phyloP scores from a whole-genome alignment of 2,888 invertebrate species.

The Syrista parreyssii region DNA sequence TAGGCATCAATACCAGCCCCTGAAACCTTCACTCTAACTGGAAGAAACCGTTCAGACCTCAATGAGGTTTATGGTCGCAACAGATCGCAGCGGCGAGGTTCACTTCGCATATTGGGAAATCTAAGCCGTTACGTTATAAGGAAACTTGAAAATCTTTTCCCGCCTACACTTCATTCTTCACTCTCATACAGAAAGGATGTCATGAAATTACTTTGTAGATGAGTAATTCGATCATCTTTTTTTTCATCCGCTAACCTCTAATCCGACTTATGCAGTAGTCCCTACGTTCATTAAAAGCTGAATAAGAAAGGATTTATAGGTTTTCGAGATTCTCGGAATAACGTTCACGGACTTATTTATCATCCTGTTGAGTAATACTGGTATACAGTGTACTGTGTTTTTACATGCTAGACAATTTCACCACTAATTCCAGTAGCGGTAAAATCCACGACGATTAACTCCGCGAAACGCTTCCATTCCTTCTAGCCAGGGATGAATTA shows the following conservation, averaged over 20 bases:
- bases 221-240: background rate
- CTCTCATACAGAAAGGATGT: background rate
- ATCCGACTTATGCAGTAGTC: background rate
- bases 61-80: background rate
- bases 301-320: background rate
- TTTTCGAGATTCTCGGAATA: background rate
- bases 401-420: background rate
- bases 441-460: background rate
- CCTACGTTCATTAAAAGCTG: background rate
- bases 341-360: background rate
- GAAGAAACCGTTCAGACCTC: background rate
- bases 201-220: background rate
- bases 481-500: background rate
- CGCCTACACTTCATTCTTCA: background rate
- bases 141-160: background rate
- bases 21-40: background rate
- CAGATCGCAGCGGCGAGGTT: background rate
- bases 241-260: background rate
- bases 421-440: background rate
- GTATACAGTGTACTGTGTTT: background rate
- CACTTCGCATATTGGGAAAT: background rate
- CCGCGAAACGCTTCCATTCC: background rate
- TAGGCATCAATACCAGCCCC: background rate
- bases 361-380: background rate
- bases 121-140: background rate